Evolutionary conservation across 2,797 vertebrate species (phyloP).

Genomic region (Malurus leucopterus): DNA sequence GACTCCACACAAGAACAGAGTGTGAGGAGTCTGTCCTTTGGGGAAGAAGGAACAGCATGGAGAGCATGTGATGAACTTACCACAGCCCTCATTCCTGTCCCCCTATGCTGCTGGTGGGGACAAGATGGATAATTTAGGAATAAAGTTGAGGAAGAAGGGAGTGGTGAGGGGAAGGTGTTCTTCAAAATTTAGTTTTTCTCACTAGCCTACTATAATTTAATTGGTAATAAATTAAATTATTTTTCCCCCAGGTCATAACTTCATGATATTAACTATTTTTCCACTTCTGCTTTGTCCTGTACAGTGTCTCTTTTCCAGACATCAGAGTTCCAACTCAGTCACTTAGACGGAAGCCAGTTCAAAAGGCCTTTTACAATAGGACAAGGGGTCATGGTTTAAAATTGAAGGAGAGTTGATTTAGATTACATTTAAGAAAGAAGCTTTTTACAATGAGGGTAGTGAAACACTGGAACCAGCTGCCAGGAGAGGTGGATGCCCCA

Average conservation of each 20-base stretch:
- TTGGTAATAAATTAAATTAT: not conserved
- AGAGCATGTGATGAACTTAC: not conserved
- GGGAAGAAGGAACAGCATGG: not conserved
- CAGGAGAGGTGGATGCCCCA: not conserved
- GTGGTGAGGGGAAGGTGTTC: not conserved
- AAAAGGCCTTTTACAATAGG: not conserved
- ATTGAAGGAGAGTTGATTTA: not conserved
- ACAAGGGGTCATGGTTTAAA: not conserved
- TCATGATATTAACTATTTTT: not conserved
- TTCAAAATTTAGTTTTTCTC: not conserved
- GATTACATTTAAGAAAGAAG: not conserved
- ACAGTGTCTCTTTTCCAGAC: not conserved
- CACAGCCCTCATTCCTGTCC: not conserved
- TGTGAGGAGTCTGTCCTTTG: not conserved
- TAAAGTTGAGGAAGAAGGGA: not conserved
- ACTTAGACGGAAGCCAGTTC: not conserved
- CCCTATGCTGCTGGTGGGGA: not conserved
- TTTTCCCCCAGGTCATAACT: fast-evolving
- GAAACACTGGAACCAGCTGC: not conserved
- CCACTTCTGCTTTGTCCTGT: not conserved
- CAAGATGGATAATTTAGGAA: not conserved
- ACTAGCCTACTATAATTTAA: not conserved
- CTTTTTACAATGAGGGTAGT: not conserved
- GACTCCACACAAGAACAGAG: not conserved
- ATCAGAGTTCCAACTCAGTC: not conserved